phyloP scores from a whole-genome alignment of 2,113 vertebrate genomes.

The Isurus oxyrinchus region DNA sequence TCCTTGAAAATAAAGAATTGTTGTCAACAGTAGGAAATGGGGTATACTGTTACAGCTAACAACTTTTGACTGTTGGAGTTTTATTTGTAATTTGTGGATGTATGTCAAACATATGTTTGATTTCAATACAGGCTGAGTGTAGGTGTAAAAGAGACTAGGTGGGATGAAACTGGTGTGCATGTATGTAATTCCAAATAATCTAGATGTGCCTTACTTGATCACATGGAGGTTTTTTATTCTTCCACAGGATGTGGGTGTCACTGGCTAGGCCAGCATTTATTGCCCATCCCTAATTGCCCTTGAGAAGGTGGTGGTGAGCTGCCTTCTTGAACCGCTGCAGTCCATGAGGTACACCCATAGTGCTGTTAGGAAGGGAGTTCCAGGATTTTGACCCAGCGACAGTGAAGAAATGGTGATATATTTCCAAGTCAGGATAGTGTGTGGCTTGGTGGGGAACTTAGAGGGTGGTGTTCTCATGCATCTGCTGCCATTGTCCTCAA shows the following conservation, averaged over 20 bases:
- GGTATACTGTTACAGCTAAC: neutral
- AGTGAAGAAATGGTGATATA: no score
- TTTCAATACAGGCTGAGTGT: neutral
- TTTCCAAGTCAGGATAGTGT: no score
- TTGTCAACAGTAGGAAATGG: neutral
- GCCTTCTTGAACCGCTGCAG: no score
- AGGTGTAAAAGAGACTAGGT: neutral
- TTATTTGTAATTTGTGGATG: neutral
- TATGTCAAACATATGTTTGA: neutral
- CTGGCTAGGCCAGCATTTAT: no score
- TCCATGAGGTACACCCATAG: no score
- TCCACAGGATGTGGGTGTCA: neutral
- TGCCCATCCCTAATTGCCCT: no score
- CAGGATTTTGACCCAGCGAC: no score
- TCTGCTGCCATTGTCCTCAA: no score
- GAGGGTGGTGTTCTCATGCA: no score
- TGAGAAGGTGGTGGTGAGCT: no score
- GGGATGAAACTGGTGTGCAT: neutral
- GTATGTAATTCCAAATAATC: neutral
- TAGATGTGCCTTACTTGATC: neutral
- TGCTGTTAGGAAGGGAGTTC: no score
- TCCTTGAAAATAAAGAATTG: neutral
- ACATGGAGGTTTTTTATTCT: neutral
- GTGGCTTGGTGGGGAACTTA: no score
- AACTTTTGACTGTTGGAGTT: neutral